Conservation (phyloP, 2,797 vertebrate genomes). For the Atherinosoma microstoma region DNA sequence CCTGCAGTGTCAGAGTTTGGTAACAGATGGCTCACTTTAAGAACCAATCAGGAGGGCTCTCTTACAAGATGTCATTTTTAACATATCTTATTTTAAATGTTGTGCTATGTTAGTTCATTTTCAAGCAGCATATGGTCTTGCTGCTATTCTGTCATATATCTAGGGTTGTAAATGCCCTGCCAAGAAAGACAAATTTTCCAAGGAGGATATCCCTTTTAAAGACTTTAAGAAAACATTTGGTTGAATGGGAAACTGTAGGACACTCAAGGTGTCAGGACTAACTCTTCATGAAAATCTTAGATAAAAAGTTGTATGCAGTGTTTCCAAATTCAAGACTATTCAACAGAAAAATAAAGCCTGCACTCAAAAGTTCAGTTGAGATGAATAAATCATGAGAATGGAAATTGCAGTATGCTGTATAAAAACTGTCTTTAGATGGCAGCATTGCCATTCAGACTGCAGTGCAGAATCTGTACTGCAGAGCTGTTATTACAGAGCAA, state of each 20-base stretch:
- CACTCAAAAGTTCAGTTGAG: neutral
- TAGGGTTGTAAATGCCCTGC: neutral
- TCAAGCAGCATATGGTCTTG: slow-evolving; percentile 23
- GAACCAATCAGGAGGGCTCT: slow-evolving; percentile 24
- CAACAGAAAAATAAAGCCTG: neutral
- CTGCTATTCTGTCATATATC: neutral
- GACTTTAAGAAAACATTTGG: neutral
- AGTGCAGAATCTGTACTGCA: neutral
- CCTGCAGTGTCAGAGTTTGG: slow-evolving; percentile 47
- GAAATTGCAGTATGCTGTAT: neutral
- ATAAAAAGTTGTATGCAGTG: too few species aligned
- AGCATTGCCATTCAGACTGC: slow-evolving; percentile 48
- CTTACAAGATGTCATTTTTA: slow-evolving; percentile 44
- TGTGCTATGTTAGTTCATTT: slow-evolving; percentile 26
- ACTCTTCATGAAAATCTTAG: neutral
- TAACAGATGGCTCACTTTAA: slow-evolving; percentile 67
- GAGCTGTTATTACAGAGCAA: slow-evolving; percentile 27
- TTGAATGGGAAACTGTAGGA: neutral
- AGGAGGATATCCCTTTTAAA: neutral
- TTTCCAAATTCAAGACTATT: too few species aligned
- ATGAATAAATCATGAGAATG: neutral
- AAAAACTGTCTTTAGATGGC: slow-evolving; percentile 65
- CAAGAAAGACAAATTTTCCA: slow-evolving; percentile 6
- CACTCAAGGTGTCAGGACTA: neutral
- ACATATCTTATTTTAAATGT: slow-evolving; percentile 36